phyloP scores from a whole-genome alignment of 1,140 invertebrate species.

The Lepidurus arcticus region DNA sequence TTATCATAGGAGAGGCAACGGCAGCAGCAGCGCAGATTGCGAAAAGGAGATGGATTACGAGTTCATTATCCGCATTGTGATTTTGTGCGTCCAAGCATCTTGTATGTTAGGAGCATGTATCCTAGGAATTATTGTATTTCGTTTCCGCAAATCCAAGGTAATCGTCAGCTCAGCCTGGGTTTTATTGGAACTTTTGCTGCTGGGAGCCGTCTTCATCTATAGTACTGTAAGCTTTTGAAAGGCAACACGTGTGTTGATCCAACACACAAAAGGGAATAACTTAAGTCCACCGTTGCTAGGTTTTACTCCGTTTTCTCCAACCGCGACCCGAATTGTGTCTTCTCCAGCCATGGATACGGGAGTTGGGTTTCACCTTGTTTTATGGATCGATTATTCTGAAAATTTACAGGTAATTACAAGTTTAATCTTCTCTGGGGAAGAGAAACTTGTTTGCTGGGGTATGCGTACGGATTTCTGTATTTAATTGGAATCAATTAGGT shows the following conservation, averaged over 20 bases:
- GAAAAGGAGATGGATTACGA: slow-evolving; percentile 43
- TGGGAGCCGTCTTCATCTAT: slow-evolving; percentile 78
- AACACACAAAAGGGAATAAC: background rate
- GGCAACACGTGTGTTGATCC: background rate
- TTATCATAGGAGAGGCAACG: slow-evolving; percentile 4
- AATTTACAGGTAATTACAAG: slow-evolving; percentile 64
- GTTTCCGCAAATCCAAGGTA: slow-evolving; percentile 71
- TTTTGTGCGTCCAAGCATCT: slow-evolving; percentile 62
- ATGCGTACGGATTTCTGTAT: slow-evolving; percentile 17
- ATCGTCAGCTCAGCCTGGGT: slow-evolving; percentile 82
- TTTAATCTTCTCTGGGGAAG: background rate
- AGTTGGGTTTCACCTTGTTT: slow-evolving; percentile 81
- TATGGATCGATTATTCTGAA: slow-evolving; percentile 86
- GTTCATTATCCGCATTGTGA: slow-evolving; percentile 56
- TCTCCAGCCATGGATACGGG: slow-evolving; percentile 77
- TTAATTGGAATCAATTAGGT: slow-evolving; percentile 41
- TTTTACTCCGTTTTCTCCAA: slow-evolving; percentile 73
- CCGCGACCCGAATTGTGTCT: slow-evolving; percentile 67
- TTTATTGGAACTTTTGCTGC: slow-evolving; percentile 74
- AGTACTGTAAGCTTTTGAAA: slow-evolving; percentile 60
- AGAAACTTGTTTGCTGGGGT: background rate
- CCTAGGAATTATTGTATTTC: slow-evolving; percentile 63
- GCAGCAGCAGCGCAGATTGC: background rate
- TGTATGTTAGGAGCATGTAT: slow-evolving; percentile 66
- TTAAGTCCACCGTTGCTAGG: slow-evolving; percentile 51